phyloP scores from a whole-genome alignment of 2,113 vertebrate genomes.

The Chloebia gouldiae region DNA sequence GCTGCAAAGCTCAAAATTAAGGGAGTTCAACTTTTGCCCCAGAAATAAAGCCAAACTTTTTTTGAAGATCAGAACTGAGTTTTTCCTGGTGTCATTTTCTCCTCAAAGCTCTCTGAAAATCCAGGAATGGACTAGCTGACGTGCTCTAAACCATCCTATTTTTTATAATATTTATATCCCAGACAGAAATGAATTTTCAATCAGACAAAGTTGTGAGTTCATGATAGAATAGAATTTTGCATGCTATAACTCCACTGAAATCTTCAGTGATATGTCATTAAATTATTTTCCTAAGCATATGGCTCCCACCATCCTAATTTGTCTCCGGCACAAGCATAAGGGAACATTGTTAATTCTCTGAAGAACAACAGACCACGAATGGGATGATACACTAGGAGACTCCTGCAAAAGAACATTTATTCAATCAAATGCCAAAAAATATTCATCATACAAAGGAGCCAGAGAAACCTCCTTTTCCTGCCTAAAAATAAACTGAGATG shows the following conservation, averaged over 20 bases:
- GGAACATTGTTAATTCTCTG: neutral
- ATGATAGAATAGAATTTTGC: neutral
- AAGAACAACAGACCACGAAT: conserved; percentile 7
- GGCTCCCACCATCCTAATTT: neutral
- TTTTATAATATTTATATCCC: conserved; percentile 19
- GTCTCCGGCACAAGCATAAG: neutral
- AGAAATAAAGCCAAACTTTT: neutral
- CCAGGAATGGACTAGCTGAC: neutral
- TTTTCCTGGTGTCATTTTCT: neutral
- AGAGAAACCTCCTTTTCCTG: neutral
- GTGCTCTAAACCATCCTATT: neutral
- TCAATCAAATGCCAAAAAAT: neutral
- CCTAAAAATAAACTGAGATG: neutral
- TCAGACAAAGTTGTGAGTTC: neutral
- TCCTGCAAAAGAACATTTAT: conserved; percentile 1
- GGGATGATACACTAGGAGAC: neutral
- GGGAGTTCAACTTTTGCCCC: neutral
- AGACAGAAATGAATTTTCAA: conserved; percentile 23
- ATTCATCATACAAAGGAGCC: neutral
- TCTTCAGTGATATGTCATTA: neutral
- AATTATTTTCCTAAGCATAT: neutral
- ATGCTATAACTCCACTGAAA: neutral
- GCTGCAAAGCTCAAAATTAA: neutral
- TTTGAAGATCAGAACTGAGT: neutral
- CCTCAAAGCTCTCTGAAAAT: neutral